Evolutionary conservation across 2,797 vertebrate species (phyloP).

Genomic region (Phrynocephalus guinanensis): DNA sequence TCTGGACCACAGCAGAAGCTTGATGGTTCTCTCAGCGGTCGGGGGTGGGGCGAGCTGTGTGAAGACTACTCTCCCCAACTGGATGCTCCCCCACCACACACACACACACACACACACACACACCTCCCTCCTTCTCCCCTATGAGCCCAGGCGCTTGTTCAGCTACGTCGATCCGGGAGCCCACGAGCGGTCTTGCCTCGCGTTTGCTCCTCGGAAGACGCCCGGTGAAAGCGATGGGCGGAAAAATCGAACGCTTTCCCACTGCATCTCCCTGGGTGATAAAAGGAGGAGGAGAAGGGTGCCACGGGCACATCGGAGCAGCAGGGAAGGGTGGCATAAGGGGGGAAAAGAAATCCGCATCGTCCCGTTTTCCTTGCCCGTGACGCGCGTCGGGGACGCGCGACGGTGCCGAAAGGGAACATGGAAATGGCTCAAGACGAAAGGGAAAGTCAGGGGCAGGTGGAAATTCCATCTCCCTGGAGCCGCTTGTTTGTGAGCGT

Average conservation of each 20-base stretch:
- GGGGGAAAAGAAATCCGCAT: background rate
- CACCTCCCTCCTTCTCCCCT: too few relatives aligned
- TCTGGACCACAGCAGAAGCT: too few relatives aligned
- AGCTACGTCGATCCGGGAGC: background rate
- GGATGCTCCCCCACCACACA: too few relatives aligned
- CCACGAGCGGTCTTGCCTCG: background rate
- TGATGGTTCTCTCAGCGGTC: too few relatives aligned
- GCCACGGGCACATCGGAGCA: background rate
- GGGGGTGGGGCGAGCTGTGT: too few relatives aligned
- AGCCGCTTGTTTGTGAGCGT: conserved; percentile 44
- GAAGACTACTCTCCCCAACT: too few relatives aligned
- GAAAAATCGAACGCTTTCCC: background rate
- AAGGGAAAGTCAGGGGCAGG: conserved; percentile 50
- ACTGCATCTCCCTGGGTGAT: too few relatives aligned
- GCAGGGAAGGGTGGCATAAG: background rate
- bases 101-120: too few relatives aligned
- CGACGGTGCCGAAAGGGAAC: background rate
- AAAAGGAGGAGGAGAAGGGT: too few relatives aligned
- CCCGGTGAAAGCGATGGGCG: background rate
- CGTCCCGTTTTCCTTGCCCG: conserved; percentile 53
- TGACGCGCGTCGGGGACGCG: too few relatives aligned
- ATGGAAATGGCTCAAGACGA: background rate
- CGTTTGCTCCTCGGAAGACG: background rate
- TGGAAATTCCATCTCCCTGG: conserved; percentile 68
- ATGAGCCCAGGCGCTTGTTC: too few relatives aligned